Conservation (phyloP, 2,113 vertebrate species). For the Circaetus cinerascens region DNA sequence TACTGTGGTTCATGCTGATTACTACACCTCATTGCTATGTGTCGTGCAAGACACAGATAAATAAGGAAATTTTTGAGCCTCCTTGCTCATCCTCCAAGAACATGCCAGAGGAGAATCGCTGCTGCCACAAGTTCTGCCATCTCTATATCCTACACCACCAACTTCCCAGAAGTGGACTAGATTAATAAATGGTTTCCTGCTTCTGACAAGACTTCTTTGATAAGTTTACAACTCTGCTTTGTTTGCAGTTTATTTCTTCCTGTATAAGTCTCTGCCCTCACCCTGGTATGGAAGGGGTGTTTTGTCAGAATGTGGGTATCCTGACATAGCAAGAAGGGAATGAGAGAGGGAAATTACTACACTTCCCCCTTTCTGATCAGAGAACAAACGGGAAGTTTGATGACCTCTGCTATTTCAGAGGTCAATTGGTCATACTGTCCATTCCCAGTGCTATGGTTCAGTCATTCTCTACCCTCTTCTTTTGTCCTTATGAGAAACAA, state of each 20-base stretch:
- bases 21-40: not conserved
- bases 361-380: not conserved
- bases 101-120: accelerated
- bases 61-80: not conserved
- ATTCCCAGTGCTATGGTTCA: not conserved
- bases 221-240: conserved; percentile 9
- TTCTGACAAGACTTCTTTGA: not conserved
- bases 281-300: not conserved
- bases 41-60: not conserved
- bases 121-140: not conserved
- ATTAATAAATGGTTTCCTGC: conserved; percentile 8
- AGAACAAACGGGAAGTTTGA: not conserved
- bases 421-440: not conserved
- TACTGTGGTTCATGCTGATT: not conserved
- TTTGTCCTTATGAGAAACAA: not conserved
- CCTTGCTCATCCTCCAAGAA: not conserved
- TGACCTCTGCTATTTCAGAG: not conserved
- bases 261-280: not conserved
- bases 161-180: not conserved
- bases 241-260: conserved; percentile 33
- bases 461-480: not conserved
- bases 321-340: not conserved
- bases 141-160: not conserved
- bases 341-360: not conserved
- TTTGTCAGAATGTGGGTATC: not conserved